Base-by-base conservation (phyloP, 2,888 invertebrate genomes). In the Thalpophila matura region DNA sequence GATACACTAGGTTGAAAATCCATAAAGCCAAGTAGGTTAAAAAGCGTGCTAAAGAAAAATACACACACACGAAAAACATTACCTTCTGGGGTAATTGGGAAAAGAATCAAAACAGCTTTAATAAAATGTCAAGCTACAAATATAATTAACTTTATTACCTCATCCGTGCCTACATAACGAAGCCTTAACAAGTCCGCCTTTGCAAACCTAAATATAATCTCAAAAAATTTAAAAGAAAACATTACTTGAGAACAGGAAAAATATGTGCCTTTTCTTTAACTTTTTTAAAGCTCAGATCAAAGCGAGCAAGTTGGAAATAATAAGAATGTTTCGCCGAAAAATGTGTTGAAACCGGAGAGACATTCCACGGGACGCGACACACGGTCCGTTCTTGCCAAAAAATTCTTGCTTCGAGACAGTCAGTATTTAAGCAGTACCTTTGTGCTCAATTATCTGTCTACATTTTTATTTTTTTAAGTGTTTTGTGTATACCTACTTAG, bases 261-360 rank as follows among this genome's bases (percentile, higher is more conserved):
- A 49, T 45, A 35, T 26, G 10, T 42, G 12, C 3, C n/a, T 35
- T 35, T 43, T 49, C 7, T n/a, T 27, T 53, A 49, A 33, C 10
- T 31, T 68, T n/a, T 46, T 46, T 38, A 40, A 68, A 53, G 12
- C 47, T 27, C 14, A 47, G 47, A 68, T 53, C 27, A 68, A 54
- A 24, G 31, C 31, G 33, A 61, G 33, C 18, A 14, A 49, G 18
- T 53, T 53, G 22, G 18, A 31, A 38, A 29, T 51, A 62, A 55
- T 31, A 61, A 24, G n/a, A 53, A 53, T 54, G 24, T 35, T 62
- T 24, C 16, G 2, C 14, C n/a, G 10, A 42, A 56, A 60, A 56
- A 42, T 35, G 7, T 56, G 35, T 31, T 49, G 14, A 24, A 38
- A 27, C 26, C 20, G 29, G n/a, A n/a, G n/a, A n/a, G n/a, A n/a